A percentile compares a stretch with the other conserved stretches of the same genome.
phyloP scores from a whole-genome alignment of 2,113 vertebrate genomes.

The Mungos mungo region DNA sequence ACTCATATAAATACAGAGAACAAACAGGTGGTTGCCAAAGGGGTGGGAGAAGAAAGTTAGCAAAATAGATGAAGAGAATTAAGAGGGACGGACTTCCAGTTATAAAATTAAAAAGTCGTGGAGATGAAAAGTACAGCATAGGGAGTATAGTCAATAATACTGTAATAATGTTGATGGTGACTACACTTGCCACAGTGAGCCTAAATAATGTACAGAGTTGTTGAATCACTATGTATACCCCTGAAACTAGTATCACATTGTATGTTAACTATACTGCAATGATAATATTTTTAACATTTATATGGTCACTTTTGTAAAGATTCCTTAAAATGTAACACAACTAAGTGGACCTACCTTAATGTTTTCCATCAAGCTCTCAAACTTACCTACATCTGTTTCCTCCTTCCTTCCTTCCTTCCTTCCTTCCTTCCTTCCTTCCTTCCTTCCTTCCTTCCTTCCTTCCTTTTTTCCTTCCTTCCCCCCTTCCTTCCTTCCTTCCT shows the following conservation, averaged over 20 bases:
- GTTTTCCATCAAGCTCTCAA: background rate
- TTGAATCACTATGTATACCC: background rate
- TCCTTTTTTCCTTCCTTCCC: background rate
- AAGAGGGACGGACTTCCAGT: background rate
- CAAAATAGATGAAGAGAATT: background rate
- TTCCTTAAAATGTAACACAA: background rate
- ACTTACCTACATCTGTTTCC: background rate
- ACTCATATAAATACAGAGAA: background rate
- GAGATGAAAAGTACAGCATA: background rate
- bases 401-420: background rate
- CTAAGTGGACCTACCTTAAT: background rate
- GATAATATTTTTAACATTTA: background rate
- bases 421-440: background rate
- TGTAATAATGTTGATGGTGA: background rate
- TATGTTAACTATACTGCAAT: background rate
- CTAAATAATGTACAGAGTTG: background rate
- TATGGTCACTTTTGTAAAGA: background rate
- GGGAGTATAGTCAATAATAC: background rate
- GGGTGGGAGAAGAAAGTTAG: background rate
- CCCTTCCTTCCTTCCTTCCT: background rate
- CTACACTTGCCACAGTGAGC: background rate
- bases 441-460: background rate
- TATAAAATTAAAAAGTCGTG: background rate
- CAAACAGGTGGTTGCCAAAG: background rate
- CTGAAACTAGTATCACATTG: background rate